Conservation (phyloP, 2,888 invertebrate species). For the Saturnia japonica region DNA sequence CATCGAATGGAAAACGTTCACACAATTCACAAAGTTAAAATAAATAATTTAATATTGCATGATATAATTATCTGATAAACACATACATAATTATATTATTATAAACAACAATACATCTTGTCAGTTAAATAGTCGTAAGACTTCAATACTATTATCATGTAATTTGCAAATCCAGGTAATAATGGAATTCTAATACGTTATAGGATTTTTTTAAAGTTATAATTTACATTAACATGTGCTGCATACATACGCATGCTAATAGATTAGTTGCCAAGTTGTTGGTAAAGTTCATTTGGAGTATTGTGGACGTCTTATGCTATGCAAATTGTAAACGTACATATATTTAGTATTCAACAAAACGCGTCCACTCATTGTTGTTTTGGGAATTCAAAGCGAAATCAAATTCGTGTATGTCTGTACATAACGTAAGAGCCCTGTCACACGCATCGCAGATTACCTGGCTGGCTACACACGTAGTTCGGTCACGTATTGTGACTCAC, state of each 20-base stretch:
- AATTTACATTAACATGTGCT: neutral
- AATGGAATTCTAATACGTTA: neutral
- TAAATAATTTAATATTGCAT: too few relatives aligned
- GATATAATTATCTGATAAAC: too few relatives aligned
- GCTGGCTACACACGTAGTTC: conserved; percentile 38
- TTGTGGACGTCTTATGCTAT: neutral
- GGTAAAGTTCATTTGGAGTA: neutral
- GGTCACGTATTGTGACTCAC: conserved; percentile 33
- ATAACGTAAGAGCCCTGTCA: conserved; percentile 50
- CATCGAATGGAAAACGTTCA: too few relatives aligned
- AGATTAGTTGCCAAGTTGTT: neutral
- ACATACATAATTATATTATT: too few relatives aligned
- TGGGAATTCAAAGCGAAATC: conserved; percentile 52
- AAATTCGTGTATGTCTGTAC: conserved; percentile 60
- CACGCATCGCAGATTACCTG: conserved; percentile 54
- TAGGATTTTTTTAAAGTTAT: neutral
- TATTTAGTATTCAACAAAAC: conserved; percentile 53
- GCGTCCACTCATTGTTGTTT: conserved; percentile 45
- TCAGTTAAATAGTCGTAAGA: neutral
- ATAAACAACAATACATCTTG: neutral
- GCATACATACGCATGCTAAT: neutral
- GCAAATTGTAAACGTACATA: neutral
- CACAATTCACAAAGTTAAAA: too few relatives aligned
- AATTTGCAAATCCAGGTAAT: neutral
- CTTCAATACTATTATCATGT: neutral